phyloP scores from a whole-genome alignment of 2,888 invertebrate species.

The Acanthacorydalis orientalis region DNA sequence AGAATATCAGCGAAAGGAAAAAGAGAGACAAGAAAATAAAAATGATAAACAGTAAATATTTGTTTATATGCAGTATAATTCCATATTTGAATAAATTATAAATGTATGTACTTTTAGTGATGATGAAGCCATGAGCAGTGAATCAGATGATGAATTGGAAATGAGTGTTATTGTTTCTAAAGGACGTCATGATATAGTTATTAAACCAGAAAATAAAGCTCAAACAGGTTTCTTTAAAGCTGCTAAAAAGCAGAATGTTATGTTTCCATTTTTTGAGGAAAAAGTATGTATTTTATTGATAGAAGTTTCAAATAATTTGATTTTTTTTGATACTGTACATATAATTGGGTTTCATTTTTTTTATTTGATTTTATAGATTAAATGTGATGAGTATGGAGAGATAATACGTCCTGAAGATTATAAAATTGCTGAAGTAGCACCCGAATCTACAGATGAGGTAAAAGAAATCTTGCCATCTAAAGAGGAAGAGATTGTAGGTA shows the following conservation, averaged over 20 bases:
- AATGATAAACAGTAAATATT: constrained; percentile 22
- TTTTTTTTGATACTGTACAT: too few species aligned
- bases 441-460: constrained; percentile 50
- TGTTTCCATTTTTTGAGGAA: constrained; percentile 91
- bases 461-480: constrained; percentile 48
- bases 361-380: constrained; percentile 28
- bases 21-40: constrained; percentile 25
- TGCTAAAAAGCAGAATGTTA: constrained; percentile 83
- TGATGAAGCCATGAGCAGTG: constrained; percentile 55
- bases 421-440: constrained; percentile 54
- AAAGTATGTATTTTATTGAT: constrained; percentile 24
- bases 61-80: constrained; percentile 5
- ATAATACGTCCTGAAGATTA: constrained; percentile 86
- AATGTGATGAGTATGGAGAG: constrained; percentile 94
- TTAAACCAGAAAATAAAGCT: constrained; percentile 47
- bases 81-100: not conserved
- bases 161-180: constrained; percentile 60
- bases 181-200: constrained; percentile 78
- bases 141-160: constrained; percentile 70
- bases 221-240: constrained; percentile 70
- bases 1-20: constrained; percentile 51
- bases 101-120: constrained; percentile 32
- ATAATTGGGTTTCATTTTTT: not conserved
- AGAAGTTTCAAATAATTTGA: too few species aligned
- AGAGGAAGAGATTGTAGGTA: constrained; percentile 36